phyloP scores from a whole-genome alignment of 2,113 vertebrate species.

The Corythoichthys haematopterus region DNA sequence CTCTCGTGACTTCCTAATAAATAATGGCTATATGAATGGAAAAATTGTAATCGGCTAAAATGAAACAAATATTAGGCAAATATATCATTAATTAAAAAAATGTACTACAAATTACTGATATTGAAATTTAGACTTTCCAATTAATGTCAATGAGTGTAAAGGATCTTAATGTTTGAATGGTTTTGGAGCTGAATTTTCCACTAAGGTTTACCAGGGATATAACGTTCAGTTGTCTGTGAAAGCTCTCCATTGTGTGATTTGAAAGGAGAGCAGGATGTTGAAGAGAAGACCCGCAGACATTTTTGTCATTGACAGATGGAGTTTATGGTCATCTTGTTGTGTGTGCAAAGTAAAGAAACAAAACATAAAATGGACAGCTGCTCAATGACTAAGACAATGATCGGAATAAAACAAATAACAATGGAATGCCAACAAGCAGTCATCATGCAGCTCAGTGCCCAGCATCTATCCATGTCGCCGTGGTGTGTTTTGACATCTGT shows the following conservation, averaged over 20 bases:
- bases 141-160: background rate
- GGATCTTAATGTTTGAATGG: background rate
- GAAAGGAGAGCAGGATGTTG: background rate
- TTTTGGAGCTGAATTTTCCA: background rate
- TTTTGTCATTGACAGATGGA: constrained; percentile 31
- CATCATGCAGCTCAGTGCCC: constrained; percentile 8
- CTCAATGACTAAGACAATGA: constrained; percentile 39
- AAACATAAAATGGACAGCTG: constrained; percentile 52
- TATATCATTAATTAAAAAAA: background rate
- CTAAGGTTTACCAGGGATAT: background rate
- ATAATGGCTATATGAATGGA: background rate
- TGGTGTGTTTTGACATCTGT: background rate
- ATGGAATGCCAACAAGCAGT: constrained; percentile 30
- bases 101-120: background rate
- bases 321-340: constrained; percentile 37
- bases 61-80: background rate
- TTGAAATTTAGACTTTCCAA: background rate
- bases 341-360: constrained; percentile 37
- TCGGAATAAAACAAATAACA: constrained; percentile 32
- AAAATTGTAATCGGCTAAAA: background rate
- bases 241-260: background rate
- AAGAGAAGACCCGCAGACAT: constrained; percentile 3
- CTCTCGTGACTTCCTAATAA: background rate
- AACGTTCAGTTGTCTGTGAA: background rate
- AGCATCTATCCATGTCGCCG: background rate